Base-by-base conservation (phyloP, 2,113 vertebrate genomes). In the Pseudonaja textilis region DNA sequence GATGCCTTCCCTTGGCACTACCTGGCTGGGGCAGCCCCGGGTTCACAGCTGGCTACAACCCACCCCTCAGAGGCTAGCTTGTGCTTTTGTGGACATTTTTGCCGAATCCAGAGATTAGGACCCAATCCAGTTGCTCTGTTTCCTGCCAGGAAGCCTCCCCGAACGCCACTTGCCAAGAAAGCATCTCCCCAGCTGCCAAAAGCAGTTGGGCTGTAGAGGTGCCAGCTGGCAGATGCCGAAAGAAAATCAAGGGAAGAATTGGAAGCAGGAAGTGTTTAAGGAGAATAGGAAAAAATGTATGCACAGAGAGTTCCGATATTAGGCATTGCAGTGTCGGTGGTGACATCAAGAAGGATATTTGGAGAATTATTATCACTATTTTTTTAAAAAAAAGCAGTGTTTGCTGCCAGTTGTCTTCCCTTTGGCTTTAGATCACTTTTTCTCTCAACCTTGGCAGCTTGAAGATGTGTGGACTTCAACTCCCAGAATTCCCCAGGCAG, bases 171-270 rank as follows among this genome's bases (percentile, higher is more conserved):
- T 92, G 91, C 91, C 94, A 94, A 93, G 47, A 93, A 95, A 96
- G 90, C 25, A 74, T 90, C 94, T 94, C 20, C 91, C 93, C 94
- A 96, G 96, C 95, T 95, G 96, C 90, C 85, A 93, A 94, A 4
- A 52, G 56, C 23, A 10, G 81, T 8, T 0, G 57, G 85, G 94
- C 34, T 90, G 0, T 54, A 20, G 9, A 56, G 9, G 90, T 90
- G 97, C 96, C 96, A 97, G 96, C 96, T 97, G 97, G 97, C 96
- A 96, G 90, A 91, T 45, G 0, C 64, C 52, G 88, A 92, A 95
- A 92, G 86, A 2, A 0, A 22, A 94, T 93, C 89, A 39, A 91
- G 93, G 93, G 92, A 54, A 92, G 94, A 93, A 92, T 89, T 95
- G 47, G 74, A 86, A 90, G 42, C 23, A 90, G 96, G 92, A 94